Evolutionary conservation across 2,113 vertebrate species (phyloP).

Genomic region (Rafetus swinhoei): DNA sequence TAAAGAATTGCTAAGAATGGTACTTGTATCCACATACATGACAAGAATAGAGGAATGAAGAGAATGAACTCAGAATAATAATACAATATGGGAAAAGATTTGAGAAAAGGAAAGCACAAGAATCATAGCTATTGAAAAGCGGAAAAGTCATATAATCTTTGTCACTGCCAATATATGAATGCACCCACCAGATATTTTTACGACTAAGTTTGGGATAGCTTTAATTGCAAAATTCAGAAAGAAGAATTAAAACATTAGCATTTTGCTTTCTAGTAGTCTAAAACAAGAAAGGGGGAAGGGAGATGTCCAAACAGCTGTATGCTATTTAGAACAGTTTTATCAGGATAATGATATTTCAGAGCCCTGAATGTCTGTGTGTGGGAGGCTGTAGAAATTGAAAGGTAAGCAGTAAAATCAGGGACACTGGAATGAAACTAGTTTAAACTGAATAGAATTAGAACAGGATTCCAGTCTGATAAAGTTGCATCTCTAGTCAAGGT

Average conservation of each 20-base stretch:
- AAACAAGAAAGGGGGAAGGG: not conserved
- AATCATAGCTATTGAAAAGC: not conserved
- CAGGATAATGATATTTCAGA: slow-evolving; percentile 53
- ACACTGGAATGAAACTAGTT: not conserved
- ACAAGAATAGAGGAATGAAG: slow-evolving; percentile 25
- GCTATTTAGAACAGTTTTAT: slow-evolving; percentile 29
- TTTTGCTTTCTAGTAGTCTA: slow-evolving; percentile 1
- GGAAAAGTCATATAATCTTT: not conserved
- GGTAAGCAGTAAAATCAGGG: slow-evolving; percentile 67
- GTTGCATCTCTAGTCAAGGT: slow-evolving; percentile 53
- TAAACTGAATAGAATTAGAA: slow-evolving; percentile 55
- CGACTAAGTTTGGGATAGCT: not conserved
- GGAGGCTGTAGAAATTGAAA: slow-evolving; percentile 62
- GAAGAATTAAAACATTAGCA: slow-evolving; percentile 2
- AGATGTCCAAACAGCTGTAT: slow-evolving; percentile 49
- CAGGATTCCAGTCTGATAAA: slow-evolving; percentile 56
- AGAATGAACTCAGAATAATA: not conserved
- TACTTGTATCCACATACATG: not conserved
- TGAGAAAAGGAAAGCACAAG: not conserved
- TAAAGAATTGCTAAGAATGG: slow-evolving; percentile 2
- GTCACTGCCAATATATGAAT: not conserved
- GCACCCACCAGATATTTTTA: not conserved
- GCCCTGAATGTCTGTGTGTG: not conserved
- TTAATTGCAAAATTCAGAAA: slow-evolving; percentile 31
- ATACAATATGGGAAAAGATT: fast-evolving